phyloP scores from a whole-genome alignment of 53 echinoderm and acorn worm species.

The Echinarachnius parma region DNA sequence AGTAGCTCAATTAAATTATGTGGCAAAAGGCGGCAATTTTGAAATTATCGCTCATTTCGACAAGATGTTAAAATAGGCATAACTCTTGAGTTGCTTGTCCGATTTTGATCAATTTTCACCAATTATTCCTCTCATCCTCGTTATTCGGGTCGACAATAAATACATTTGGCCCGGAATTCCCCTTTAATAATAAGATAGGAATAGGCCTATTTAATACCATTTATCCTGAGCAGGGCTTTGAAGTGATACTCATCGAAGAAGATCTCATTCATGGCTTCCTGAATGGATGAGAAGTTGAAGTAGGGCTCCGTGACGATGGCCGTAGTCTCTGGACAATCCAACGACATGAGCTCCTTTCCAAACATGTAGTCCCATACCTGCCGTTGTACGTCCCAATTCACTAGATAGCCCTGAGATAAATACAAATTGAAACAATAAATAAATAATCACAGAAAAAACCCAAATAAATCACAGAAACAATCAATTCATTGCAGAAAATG shows the following conservation, averaged over 20 bases:
- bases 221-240: slow-evolving; percentile 83
- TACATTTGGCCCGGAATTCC: no score
- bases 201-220: no score
- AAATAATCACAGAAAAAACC: no score
- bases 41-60: no score
- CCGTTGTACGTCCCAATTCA: slow-evolving; percentile 99
- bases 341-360: slow-evolving; percentile 74
- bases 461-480: no score
- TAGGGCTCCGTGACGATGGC: slow-evolving; percentile 86
- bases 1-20: no score
- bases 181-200: background rate
- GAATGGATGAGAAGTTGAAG: slow-evolving; percentile 90
- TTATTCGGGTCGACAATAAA: background rate
- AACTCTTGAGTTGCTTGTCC: no score
- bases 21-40: no score
- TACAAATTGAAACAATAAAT: no score
- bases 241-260: slow-evolving; percentile 98
- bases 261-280: slow-evolving; percentile 95
- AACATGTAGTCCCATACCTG: slow-evolving; percentile 98
- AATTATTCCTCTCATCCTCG: background rate
- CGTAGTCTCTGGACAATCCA: slow-evolving; percentile 64
- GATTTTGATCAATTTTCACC: no score
- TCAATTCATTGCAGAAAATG: no score
- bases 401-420: slow-evolving; percentile 91
- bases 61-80: no score